Evolutionary conservation across 2,888 invertebrate genomes (phyloP).

Genomic region (Sarcophaga variegata): DNA sequence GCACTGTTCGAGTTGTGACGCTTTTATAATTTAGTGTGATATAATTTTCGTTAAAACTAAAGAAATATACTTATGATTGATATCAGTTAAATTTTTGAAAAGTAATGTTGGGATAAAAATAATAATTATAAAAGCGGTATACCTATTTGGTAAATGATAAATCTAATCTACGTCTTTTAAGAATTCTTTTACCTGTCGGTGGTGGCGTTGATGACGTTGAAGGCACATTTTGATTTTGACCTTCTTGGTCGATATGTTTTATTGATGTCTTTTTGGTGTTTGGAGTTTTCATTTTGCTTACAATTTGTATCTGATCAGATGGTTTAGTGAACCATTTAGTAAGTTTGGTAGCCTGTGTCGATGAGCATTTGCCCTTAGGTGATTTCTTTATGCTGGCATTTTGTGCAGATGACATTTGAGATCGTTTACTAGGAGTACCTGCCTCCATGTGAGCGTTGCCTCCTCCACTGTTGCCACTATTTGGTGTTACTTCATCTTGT

Average conservation of each 20-base stretch:
- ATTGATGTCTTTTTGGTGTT: constrained; percentile 43
- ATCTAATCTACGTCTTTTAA: constrained; percentile 71
- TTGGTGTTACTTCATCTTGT: constrained; percentile 50
- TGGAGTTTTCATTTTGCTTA: constrained; percentile 15
- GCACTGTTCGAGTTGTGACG: no score
- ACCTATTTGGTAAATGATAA: constrained; percentile 70
- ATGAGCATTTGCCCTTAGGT: constrained; percentile 77
- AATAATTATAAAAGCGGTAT: not conserved
- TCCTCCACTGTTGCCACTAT: constrained; percentile 38
- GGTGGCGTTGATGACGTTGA: not conserved
- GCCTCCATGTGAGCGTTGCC: constrained; percentile 45
- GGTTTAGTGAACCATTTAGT: constrained; percentile 78
- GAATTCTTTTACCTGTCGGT: constrained; percentile 56
- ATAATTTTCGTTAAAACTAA: not conserved
- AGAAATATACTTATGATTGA: not conserved
- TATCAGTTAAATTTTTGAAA: not conserved
- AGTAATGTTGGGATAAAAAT: no score
- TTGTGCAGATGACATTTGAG: constrained; percentile 51
- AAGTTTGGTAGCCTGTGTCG: constrained; percentile 77
- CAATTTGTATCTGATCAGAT: not conserved
- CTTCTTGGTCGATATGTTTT: constrained; percentile 32
- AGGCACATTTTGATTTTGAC: not conserved
- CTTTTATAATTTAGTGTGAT: no score
- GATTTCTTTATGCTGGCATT: constrained; percentile 74
- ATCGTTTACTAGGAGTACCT: constrained; percentile 69